Conservation (phyloP, 1,140 invertebrate species). For the Heliconius melpomene region DNA sequence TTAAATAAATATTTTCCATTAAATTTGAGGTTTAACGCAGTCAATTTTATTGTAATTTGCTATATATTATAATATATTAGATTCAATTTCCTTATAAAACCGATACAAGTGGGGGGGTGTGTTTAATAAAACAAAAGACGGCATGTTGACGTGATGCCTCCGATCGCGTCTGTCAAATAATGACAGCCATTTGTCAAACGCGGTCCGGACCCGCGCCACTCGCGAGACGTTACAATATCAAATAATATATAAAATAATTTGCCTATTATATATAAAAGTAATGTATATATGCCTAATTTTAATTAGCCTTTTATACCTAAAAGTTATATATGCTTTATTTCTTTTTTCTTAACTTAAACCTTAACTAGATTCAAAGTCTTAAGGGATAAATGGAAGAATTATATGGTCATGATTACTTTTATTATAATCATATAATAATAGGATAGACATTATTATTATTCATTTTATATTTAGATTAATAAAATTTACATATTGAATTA, state of each 20-base stretch:
- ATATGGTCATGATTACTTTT: too few relatives aligned
- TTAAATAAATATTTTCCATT: not conserved
- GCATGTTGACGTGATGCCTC: constrained; percentile 59
- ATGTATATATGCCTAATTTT: too few relatives aligned
- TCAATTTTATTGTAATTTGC: not conserved
- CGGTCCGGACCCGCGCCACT: constrained; percentile 48
- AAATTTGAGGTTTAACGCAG: not conserved
- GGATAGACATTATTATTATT: too few relatives aligned
- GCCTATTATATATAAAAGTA: not conserved
- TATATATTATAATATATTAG: not conserved
- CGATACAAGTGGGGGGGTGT: constrained; percentile 35
- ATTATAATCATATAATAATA: too few relatives aligned
- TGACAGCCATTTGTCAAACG: constrained; percentile 76
- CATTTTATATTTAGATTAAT: too few relatives aligned
- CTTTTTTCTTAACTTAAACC: too few relatives aligned
- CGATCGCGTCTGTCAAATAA: constrained; percentile 77
- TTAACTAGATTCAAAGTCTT: too few relatives aligned
- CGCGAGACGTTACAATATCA: constrained; percentile 36
- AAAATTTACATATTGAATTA: too few relatives aligned
- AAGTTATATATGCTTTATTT: not conserved
- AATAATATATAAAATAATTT: constrained; percentile 24
- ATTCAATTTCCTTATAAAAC: constrained; percentile 24
- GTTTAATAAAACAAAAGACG: constrained; percentile 74
- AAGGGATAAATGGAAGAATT: too few relatives aligned
- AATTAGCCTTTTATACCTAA: not conserved